Conservation (phyloP, 2,888 invertebrate species). For the Tholera decimalis region DNA sequence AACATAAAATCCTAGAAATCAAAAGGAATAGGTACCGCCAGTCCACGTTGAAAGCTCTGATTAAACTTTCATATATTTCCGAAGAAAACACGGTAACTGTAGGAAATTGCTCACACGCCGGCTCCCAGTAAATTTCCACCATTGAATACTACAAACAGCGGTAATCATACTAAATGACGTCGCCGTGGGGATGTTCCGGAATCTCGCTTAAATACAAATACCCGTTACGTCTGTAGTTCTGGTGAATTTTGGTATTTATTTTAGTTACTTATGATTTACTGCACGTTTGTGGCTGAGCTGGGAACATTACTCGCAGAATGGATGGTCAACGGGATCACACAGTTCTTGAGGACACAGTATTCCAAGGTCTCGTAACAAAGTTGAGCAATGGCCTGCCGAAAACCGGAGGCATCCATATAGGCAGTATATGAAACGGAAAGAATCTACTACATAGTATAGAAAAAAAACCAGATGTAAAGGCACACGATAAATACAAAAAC, state of each 20-base stretch:
- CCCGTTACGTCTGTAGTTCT: not conserved
- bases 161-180: slow-evolving; percentile 50
- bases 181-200: not conserved
- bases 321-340: too few species aligned
- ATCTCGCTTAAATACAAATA: slow-evolving; percentile 3
- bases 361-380: too few species aligned
- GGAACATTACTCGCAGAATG: too few species aligned
- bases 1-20: slow-evolving; percentile 33
- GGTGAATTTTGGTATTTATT: not conserved
- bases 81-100: slow-evolving; percentile 39
- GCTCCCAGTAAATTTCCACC: slow-evolving; percentile 32
- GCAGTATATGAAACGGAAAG: too few species aligned
- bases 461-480: too few species aligned
- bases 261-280: not conserved
- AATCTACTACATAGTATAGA: too few species aligned
- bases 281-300: too few species aligned
- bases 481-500: too few species aligned
- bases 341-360: too few species aligned
- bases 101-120: slow-evolving; percentile 55
- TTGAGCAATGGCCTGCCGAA: too few species aligned
- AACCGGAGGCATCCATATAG: too few species aligned
- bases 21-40: slow-evolving; percentile 33
- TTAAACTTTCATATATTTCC: slow-evolving; percentile 59
- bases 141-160: slow-evolving; percentile 44
- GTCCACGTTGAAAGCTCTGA: slow-evolving; percentile 34